Evolutionary conservation across 2,113 vertebrate species (phyloP).

Genomic region (Bos taurus): DNA sequence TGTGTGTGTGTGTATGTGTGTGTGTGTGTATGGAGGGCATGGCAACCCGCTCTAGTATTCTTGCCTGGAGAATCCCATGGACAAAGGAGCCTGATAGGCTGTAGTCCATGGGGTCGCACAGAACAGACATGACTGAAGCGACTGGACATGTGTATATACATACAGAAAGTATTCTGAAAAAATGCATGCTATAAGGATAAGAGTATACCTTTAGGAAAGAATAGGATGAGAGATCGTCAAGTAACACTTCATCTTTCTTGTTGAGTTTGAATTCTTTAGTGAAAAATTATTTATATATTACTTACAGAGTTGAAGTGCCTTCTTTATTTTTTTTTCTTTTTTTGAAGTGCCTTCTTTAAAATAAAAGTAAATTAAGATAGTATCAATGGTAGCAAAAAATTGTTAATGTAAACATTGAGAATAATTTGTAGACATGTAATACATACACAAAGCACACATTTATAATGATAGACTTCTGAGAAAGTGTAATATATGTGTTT

Average conservation of each 20-base stretch:
- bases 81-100: background rate
- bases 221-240: background rate
- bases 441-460: background rate
- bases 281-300: background rate
- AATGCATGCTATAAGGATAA: background rate
- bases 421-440: background rate
- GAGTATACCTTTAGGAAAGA: background rate
- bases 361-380: background rate
- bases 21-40: background rate
- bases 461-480: background rate
- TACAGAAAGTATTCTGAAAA: background rate
- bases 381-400: background rate
- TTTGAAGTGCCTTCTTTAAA: background rate
- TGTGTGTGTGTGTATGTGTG: accelerated
- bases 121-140: background rate
- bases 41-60: background rate
- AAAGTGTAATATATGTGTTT: background rate
- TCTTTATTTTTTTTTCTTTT: background rate
- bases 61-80: background rate
- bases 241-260: background rate
- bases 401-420: background rate
- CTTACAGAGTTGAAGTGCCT: background rate
- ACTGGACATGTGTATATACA: background rate
- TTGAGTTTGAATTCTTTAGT: background rate
- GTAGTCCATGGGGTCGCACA: background rate